Conservation (phyloP, 2,797 vertebrate genomes). For the Pteropus rufus region DNA sequence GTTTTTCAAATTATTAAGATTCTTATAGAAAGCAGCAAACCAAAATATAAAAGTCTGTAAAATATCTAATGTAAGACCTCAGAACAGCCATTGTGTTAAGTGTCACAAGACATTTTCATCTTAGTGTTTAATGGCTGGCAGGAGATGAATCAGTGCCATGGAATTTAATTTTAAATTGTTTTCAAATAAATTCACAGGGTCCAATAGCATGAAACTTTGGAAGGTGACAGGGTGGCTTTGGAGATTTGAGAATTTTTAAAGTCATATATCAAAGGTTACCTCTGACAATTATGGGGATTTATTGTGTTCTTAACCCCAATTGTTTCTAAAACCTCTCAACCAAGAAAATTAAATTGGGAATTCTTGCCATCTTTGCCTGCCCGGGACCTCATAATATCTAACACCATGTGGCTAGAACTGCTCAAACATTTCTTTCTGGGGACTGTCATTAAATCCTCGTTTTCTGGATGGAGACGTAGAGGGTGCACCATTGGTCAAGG, state of each 20-base stretch:
- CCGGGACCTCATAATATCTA: conserved; percentile 25
- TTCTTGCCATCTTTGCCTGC: conserved; percentile 17
- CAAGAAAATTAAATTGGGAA: conserved; percentile 46
- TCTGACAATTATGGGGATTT: conserved; percentile 22
- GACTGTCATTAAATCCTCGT: conserved; percentile 50
- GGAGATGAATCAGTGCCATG: conserved; percentile 52
- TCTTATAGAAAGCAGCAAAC: not conserved
- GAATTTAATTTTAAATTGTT: conserved; percentile 71
- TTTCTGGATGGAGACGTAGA: conserved; percentile 40
- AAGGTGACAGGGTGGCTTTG: conserved; percentile 45
- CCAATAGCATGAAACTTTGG: conserved; percentile 46
- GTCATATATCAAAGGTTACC: conserved; percentile 35
- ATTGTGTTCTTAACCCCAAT: not conserved
- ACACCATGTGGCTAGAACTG: conserved; percentile 23
- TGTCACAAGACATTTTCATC: conserved; percentile 63
- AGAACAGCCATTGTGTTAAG: conserved; percentile 54
- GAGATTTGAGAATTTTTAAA: conserved; percentile 26
- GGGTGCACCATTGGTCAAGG: conserved; percentile 60
- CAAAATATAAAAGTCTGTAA: conserved; percentile 14
- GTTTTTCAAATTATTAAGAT: not conserved
- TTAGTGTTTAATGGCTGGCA: conserved; percentile 61
- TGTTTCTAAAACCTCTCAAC: conserved; percentile 35
- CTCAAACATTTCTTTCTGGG: conserved; percentile 46
- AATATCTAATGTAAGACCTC: conserved; percentile 7
- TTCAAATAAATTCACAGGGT: conserved; percentile 54